Conservation (phyloP, 2,888 invertebrate genomes). For the Caenorhabditis imperialis region DNA sequence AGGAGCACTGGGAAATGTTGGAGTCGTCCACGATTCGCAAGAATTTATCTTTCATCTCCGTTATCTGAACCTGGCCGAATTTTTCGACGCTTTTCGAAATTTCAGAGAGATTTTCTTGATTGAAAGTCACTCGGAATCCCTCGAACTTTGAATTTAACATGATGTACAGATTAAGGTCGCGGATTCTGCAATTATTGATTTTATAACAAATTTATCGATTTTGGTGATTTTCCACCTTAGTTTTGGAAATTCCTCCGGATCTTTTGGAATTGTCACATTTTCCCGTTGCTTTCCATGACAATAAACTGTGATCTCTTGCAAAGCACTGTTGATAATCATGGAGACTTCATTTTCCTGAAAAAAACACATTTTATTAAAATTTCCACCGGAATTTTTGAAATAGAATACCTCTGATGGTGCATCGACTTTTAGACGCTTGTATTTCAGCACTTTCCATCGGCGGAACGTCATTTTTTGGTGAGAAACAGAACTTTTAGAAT, state of each 20-base stretch:
- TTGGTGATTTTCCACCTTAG: neutral
- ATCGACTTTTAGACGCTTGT: neutral
- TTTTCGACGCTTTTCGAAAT: too few relatives aligned
- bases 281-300: neutral
- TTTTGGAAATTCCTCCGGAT: neutral
- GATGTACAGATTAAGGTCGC: neutral
- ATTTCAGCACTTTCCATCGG: conserved; percentile 1
- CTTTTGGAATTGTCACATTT: neutral
- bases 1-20: too few relatives aligned
- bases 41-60: neutral
- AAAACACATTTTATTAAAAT: neutral
- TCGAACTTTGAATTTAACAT: neutral
- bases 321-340: neutral
- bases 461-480: too few relatives aligned
- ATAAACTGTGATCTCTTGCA: neutral
- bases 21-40: neutral
- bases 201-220: neutral
- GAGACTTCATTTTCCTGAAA: neutral
- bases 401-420: neutral
- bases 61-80: too few relatives aligned
- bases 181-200: neutral
- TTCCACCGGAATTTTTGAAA: neutral
- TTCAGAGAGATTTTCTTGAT: neutral
- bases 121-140: conserved; percentile 7
- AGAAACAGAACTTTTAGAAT: too few relatives aligned